Conservation (phyloP, 1,140 invertebrate genomes). For the Drosophila mayri region DNA sequence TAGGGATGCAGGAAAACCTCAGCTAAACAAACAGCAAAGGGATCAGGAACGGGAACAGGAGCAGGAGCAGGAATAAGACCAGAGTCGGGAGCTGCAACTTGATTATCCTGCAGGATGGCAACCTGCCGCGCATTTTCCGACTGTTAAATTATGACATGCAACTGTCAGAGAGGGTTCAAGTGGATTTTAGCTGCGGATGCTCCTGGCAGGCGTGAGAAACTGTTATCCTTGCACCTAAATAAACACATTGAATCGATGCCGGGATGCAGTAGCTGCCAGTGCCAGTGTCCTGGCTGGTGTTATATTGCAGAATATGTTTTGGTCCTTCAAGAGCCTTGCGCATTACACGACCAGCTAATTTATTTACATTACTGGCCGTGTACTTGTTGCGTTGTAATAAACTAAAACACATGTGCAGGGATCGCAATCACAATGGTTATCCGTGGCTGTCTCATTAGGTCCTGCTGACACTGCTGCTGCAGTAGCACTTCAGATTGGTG, state of each 20-base stretch:
- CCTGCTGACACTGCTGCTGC: conserved; percentile 19
- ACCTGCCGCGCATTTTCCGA: conserved; percentile 59
- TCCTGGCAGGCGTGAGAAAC: conserved; percentile 71
- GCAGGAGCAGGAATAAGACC: background rate
- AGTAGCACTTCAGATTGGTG: conserved; percentile 75
- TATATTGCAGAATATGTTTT: conserved; percentile 63
- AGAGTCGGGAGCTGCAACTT: conserved; percentile 46
- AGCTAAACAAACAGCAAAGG: conserved; percentile 59
- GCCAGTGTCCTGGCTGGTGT: conserved; percentile 51
- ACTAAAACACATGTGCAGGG: conserved; percentile 58
- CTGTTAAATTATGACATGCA: conserved; percentile 80
- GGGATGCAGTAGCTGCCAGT: conserved; percentile 58
- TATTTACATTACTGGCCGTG: conserved; percentile 58
- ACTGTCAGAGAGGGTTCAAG: conserved; percentile 71
- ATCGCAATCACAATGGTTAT: conserved; percentile 46
- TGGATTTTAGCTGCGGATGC: conserved; percentile 37
- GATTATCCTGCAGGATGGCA: conserved; percentile 58
- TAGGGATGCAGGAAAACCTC: conserved; percentile 43
- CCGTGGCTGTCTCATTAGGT: conserved; percentile 47
- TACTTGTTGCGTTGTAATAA: conserved; percentile 37
- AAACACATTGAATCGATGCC: conserved; percentile 54
- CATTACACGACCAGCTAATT: conserved; percentile 68
- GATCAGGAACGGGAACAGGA: background rate
- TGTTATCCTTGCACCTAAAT: conserved; percentile 76
- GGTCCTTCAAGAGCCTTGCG: conserved; percentile 38